These are phyloP conservation scores for Aplocera efformata DNA, from an alignment of 2,888 invertebrate genomes.

Conservation along the genomic window DNA sequence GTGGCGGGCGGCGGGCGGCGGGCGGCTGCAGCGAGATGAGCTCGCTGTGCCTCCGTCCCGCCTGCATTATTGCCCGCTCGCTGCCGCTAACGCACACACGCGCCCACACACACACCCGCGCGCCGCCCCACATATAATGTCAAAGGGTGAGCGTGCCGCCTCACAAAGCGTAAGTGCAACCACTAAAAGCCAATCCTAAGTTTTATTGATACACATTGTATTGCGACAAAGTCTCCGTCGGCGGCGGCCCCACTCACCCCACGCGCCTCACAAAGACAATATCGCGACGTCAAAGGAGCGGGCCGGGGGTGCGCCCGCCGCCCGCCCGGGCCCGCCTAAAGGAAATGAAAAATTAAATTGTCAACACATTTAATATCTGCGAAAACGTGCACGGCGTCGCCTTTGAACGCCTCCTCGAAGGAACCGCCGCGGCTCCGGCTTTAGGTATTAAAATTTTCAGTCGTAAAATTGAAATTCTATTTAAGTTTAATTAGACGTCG, in stretches of 20 bases:
- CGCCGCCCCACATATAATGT: slow-evolving; percentile 74
- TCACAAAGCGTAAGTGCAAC: slow-evolving; percentile 81
- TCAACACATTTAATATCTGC: slow-evolving; percentile 81
- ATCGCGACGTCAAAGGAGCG: slow-evolving; percentile 80
- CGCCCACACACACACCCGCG: slow-evolving; percentile 34
- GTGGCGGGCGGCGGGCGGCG: slow-evolving; percentile 29
- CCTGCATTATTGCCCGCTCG: slow-evolving; percentile 52
- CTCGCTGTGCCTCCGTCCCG: slow-evolving; percentile 62
- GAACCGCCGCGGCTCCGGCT: slow-evolving; percentile 65
- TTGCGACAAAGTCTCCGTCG: slow-evolving; percentile 80
- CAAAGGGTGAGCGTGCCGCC: slow-evolving; percentile 79
- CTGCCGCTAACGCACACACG: slow-evolving; percentile 44
- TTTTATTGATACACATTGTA: slow-evolving; percentile 82
- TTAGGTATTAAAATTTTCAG: slow-evolving; percentile 76
- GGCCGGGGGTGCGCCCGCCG: slow-evolving; percentile 52
- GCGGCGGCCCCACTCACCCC: slow-evolving; percentile 71
- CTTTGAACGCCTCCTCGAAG: slow-evolving; percentile 75
- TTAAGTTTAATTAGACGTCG: slow-evolving; percentile 76
- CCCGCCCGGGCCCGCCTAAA: slow-evolving; percentile 64
- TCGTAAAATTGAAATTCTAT: slow-evolving; percentile 77
- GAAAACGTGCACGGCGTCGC: slow-evolving; percentile 78
- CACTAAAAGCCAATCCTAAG: slow-evolving; percentile 82
- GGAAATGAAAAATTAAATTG: slow-evolving; percentile 82
- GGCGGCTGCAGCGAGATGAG: slow-evolving; percentile 29
- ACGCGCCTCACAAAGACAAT: slow-evolving; percentile 79